Base-by-base conservation (phyloP, 2,888 invertebrate species). In the Rotaria socialis region DNA sequence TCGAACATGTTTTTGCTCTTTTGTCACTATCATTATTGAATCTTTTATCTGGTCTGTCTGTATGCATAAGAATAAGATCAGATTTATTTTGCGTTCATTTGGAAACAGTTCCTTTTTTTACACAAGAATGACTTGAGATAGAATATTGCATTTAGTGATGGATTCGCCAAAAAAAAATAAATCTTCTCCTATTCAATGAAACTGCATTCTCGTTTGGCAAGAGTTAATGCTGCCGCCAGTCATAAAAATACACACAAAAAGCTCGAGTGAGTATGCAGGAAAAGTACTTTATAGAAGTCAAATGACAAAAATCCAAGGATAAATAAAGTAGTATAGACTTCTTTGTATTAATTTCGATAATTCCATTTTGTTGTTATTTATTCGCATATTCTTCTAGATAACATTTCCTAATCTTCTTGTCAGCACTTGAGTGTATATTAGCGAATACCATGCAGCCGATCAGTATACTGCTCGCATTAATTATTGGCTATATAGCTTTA, bases 1-100 rank as follows among this genome's bases (percentile, higher is more conserved):
- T 67, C 11, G 27, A 67, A 67, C 67, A 67, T 67, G 67, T 16
- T 35, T 67, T 67, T 67, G 67, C 67, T 67, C 35, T 67, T 67
- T 67, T 67, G 35, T 27, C 67, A 35, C 27, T 67, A 16, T 19
- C 14, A 67, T 55, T 22, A 55, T 55, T 35, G 35, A 41, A 14
- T 67, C 35, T 35, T 60, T 35, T 14, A 16, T 67, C 4, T 35
- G 14, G 8, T 24, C 3, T 56, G 6, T 56, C 2, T 56, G 8
- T 67, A 14, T 67, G 35, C 19, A 41, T 7, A 35, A 35, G 19
- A 67, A 41, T 35, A 16, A 67, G 67, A 67, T 35, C 6, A 67
- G 67, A 35, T 67, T 67, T 67, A 67, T 67, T 6, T 35, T 67
- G 16, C 35, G 35, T 67, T 8, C 5, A 16, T 35, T 67, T 35